These are phyloP conservation scores for Microchrysa polita DNA, from an alignment of 2,888 invertebrate genomes.

Conservation along the genomic window DNA sequence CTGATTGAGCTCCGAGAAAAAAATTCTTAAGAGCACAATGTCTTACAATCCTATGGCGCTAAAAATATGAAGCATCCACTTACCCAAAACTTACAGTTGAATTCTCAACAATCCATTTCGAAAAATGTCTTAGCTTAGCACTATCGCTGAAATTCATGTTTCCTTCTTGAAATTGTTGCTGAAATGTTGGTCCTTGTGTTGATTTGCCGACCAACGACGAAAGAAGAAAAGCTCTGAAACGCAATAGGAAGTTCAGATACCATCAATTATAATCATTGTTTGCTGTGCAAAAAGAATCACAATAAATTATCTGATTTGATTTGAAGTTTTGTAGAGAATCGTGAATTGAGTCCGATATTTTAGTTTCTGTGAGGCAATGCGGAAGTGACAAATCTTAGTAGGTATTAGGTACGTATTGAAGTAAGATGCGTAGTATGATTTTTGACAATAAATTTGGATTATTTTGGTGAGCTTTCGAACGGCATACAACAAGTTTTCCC, in stretches of 20 bases:
- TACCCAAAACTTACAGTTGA: conserved; percentile 19
- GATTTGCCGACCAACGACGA: conserved; percentile 1
- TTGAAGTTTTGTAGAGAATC: no score
- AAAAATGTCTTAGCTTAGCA: not conserved
- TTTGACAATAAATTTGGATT: no score
- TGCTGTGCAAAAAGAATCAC: not conserved
- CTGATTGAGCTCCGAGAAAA: not conserved
- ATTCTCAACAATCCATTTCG: conserved; percentile 13
- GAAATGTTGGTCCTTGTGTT: conserved; percentile 25
- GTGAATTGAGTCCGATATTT: no score
- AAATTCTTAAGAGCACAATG: not conserved
- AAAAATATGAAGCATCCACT: not conserved
- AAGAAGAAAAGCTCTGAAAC: conserved; percentile 17
- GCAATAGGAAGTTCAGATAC: not conserved
- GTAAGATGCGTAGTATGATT: no score
- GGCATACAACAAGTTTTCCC: no score
- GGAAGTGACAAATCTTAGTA: no score
- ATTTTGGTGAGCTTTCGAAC: no score
- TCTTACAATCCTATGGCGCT: not conserved
- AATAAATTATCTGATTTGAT: no score
- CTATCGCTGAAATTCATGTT: not conserved
- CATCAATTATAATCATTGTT: conserved; percentile 26
- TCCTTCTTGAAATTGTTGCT: not conserved
- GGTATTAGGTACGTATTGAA: no score
- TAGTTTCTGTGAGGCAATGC: no score